phyloP scores from a whole-genome alignment of 2,113 vertebrate species.

The Lophura nycthemera region DNA sequence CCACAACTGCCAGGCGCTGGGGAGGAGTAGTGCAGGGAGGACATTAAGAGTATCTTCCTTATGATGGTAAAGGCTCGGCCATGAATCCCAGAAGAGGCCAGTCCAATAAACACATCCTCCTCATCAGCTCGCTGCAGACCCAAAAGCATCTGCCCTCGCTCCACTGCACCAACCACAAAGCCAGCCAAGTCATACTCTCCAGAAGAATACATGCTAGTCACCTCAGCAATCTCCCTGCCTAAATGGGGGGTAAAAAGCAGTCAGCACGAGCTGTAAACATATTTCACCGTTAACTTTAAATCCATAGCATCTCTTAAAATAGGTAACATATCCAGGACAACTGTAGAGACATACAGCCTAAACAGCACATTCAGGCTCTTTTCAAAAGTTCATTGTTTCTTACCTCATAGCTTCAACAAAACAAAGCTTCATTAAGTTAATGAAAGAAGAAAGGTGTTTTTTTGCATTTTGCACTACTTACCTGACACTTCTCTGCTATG shows the following conservation, averaged over 20 bases:
- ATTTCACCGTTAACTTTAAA: background rate
- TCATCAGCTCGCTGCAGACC: slow-evolving; percentile 74
- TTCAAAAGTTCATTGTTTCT: background rate
- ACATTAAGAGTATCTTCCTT: slow-evolving; percentile 79
- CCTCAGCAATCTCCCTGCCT: slow-evolving; percentile 84
- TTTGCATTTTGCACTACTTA: background rate
- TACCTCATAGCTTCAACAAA: background rate
- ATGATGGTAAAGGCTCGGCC: slow-evolving; percentile 84
- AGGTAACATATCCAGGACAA: background rate
- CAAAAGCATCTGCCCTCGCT: slow-evolving; percentile 77
- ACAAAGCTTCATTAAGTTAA: background rate
- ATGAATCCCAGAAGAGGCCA: slow-evolving; percentile 85
- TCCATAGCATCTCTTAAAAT: background rate
- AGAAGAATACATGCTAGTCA: slow-evolving; percentile 62
- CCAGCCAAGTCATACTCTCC: slow-evolving; percentile 86
- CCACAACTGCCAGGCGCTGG: slow-evolving; percentile 76
- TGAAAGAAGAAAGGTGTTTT: background rate
- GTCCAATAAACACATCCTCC: slow-evolving; percentile 84
- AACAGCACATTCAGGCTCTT: background rate
- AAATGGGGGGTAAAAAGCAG: background rate
- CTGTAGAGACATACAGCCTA: background rate
- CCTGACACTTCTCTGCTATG: background rate
- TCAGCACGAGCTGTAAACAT: background rate
- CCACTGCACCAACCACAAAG: slow-evolving; percentile 86
- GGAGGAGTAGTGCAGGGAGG: slow-evolving; percentile 76